These are phyloP conservation scores for Microplitis deprimator DNA, from an alignment of 2,888 invertebrate species.

Conservation along the genomic window DNA sequence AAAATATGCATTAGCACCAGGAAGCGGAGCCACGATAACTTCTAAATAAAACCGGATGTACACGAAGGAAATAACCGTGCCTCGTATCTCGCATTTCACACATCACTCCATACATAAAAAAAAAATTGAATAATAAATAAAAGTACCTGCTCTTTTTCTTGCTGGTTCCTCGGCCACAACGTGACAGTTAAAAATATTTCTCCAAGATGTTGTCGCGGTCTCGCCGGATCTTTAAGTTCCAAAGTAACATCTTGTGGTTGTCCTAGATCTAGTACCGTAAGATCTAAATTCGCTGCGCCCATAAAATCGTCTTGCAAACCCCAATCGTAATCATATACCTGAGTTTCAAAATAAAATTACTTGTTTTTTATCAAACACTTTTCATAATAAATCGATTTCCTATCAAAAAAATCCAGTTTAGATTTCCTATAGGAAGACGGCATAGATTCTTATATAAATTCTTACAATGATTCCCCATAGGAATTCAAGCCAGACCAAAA, in stretches of 20 bases:
- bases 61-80: not conserved
- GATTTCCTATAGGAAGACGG: too few species aligned
- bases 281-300: constrained; percentile 90
- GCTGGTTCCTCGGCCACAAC: constrained; percentile 92
- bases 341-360: constrained; percentile 45
- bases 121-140: not conserved
- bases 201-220: constrained; percentile 82
- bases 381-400: too few species aligned
- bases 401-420: too few species aligned
- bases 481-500: too few species aligned
- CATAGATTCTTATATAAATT: too few species aligned
- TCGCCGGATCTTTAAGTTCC: constrained; percentile 84
- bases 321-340: constrained; percentile 98
- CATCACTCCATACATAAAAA: not conserved
- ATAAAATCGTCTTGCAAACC: constrained; percentile 98
- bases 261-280: constrained; percentile 86
- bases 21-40: not conserved
- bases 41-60: not conserved
- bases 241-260: constrained; percentile 84
- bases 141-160: constrained; percentile 77
- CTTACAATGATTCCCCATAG: too few species aligned
- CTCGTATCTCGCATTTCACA: not conserved
- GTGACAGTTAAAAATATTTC: constrained; percentile 87
- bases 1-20: not conserved
- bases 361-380: not conserved